A percentile compares a stretch with the other conserved stretches of the same genome.
Evolutionary conservation across 2,888 invertebrate genomes (phyloP).

Genomic region (Drosophila dives): DNA sequence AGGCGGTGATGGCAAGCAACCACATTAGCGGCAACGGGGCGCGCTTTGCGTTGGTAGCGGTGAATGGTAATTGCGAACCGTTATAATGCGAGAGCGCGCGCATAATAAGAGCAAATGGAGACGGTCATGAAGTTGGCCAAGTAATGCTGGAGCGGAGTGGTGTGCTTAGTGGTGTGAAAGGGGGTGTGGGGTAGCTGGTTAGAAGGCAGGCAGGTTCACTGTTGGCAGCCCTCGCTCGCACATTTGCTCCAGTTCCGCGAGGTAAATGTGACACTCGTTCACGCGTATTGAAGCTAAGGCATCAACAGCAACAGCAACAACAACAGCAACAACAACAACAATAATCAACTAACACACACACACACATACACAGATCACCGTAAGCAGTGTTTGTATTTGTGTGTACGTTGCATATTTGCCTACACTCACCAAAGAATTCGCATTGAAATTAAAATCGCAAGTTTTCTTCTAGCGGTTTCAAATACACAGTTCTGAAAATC

Average conservation of each 20-base stretch:
- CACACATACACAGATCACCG: neutral
- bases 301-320: constrained; percentile 1
- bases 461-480: neutral
- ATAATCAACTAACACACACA: neutral
- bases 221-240: constrained; percentile 60
- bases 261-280: constrained; percentile 74
- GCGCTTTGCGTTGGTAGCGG: constrained; percentile 72
- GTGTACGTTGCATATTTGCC: constrained; percentile 34
- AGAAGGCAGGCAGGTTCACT: constrained; percentile 26
- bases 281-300: constrained; percentile 30
- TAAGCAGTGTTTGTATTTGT: neutral
- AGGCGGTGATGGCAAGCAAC: constrained; percentile 35
- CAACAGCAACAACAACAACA: neutral
- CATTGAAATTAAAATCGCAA: neutral
- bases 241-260: constrained; percentile 74
- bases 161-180: neutral
- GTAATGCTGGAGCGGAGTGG: neutral
- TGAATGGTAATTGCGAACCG: constrained; percentile 79
- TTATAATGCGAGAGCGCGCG: constrained; percentile 76
- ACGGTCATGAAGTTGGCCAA: constrained; percentile 38
- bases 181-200: neutral
- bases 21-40: constrained; percentile 72
- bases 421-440: constrained; percentile 16
- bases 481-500: neutral
- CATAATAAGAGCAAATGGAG: constrained; percentile 70